These are phyloP conservation scores for Porites cylindrica DNA, from an alignment of 92 coral and sea anemone genomes.

Conservation along the genomic window DNA sequence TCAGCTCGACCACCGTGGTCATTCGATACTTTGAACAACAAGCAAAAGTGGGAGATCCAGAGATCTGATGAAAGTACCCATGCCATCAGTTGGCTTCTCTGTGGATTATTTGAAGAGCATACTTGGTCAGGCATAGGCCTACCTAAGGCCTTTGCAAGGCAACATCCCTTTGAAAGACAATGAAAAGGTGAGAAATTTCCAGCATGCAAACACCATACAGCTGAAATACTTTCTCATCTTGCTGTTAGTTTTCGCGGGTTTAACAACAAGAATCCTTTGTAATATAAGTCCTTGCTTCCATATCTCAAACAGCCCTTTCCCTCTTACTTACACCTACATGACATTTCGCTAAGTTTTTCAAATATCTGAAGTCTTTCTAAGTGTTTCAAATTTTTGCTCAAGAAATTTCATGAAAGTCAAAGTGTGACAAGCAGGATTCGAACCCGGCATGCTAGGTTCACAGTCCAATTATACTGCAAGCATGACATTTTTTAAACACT, in stretches of 20 bases:
- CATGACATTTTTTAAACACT: too few species aligned
- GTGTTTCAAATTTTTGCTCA: not conserved
- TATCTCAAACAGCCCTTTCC: constrained; percentile 7
- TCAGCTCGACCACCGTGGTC: constrained; percentile 34
- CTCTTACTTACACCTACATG: constrained; percentile 4
- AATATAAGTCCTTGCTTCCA: constrained; percentile 2
- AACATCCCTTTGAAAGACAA: constrained; percentile 36
- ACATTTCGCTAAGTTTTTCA: not conserved
- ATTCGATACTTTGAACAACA: constrained; percentile 14
- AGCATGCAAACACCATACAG: not conserved
- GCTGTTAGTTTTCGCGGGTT: not conserved
- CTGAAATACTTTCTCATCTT: not conserved
- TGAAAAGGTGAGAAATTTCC: constrained; percentile 41
- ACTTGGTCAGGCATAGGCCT: constrained; percentile 62
- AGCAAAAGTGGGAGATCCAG: constrained; percentile 19
- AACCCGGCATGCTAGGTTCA: constrained; percentile 28
- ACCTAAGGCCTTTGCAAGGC: constrained; percentile 50
- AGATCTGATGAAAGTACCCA: constrained; percentile 39
- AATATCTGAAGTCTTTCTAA: constrained; percentile 14
- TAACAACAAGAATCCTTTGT: not conserved
- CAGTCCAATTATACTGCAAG: not conserved
- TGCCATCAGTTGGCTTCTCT: constrained; percentile 54
- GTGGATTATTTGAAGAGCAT: constrained; percentile 53
- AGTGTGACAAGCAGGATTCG: not conserved
- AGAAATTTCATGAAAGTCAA: constrained; percentile 4